Base-by-base conservation (phyloP, 2,113 vertebrate genomes). In the Zootoca vivipara region DNA sequence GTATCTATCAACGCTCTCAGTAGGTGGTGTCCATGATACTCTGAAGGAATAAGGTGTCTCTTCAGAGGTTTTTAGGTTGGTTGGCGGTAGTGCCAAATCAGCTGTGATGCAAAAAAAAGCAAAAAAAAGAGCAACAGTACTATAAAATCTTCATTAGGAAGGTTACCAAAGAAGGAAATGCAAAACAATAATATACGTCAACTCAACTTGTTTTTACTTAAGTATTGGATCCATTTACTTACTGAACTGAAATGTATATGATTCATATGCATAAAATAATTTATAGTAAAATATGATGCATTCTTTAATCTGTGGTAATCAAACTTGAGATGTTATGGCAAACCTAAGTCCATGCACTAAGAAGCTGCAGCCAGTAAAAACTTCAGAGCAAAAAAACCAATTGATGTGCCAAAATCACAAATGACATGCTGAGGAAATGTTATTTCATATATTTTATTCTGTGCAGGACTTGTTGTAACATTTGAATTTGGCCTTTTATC, bases 11-110 rank as follows among this genome's bases (percentile, higher is more conserved):
- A 98, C 98, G 0, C 97, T 97, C 72, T 97, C 96, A 33, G 94
- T 93, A 30, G 98, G 98, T 20, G 97, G 95, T 9, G 90, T 98
- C 99, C 99, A 99, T 69, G 96, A 97, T 85, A 97, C 97, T 77
- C 98, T 96, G 95, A 99, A 99, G 69, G 98, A 98, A 88, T 93
- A 95, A 79, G 98, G 97, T 10, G 98, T 99, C 75, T 98, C 96
- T 92, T 99, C 98, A 0, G 98, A 99, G 83, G 98, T 99, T 92
- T 97, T 96, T 91, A 99, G 95, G 94, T 98, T 95, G 62, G 96
- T 97, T 77, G 99, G 98, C 4, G 98, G 93, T 87, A 97, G 96
- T 20, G 87, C 52, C 81, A 97, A 93, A 91, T 96, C 95, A 89
- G 95, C 97, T 97, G 82, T 52, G 91, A 65, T 5, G 67, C 73